Evolutionary conservation across 92 coral and sea anemone species (phyloP).

Genomic region (Pocillopora meandrina): DNA sequence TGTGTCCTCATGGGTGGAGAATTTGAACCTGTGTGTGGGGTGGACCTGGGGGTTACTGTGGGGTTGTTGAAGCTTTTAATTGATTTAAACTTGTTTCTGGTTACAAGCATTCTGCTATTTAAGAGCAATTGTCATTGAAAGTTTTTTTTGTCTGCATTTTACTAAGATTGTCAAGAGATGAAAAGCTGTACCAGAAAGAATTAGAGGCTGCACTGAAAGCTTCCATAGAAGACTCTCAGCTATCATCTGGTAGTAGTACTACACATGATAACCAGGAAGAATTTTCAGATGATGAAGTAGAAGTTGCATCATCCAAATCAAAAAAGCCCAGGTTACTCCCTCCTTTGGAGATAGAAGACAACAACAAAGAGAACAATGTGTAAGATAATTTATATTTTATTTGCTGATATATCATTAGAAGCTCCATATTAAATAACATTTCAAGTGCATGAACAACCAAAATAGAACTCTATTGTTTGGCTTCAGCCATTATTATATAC

Average conservation of each 20-base stretch:
- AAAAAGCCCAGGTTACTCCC: slow-evolving; percentile 34
- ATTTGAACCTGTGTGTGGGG: too few relatives aligned
- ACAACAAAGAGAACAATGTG: slow-evolving; percentile 41
- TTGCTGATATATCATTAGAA: neutral
- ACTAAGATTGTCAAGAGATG: slow-evolving; percentile 81
- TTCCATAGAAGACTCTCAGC: slow-evolving; percentile 68
- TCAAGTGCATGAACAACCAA: too few relatives aligned
- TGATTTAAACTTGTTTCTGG: too few relatives aligned
- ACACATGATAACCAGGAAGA: slow-evolving; percentile 36
- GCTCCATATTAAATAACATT: too few relatives aligned
- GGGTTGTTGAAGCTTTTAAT: too few relatives aligned
- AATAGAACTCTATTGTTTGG: too few relatives aligned
- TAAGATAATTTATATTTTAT: neutral
- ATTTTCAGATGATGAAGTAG: slow-evolving; percentile 45
- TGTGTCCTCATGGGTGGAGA: too few relatives aligned
- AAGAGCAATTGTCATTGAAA: neutral
- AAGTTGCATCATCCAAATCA: slow-evolving; percentile 21
- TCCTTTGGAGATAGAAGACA: slow-evolving; percentile 42
- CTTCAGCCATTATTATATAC: too few relatives aligned
- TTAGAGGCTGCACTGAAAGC: slow-evolving; percentile 89
- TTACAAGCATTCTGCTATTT: too few relatives aligned
- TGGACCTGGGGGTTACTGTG: too few relatives aligned
- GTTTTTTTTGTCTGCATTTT: neutral
- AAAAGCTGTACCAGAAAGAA: slow-evolving; percentile 86
- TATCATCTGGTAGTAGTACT: slow-evolving; percentile 57